A percentile compares a stretch with the other conserved stretches of the same genome.
Evolutionary conservation across 2,797 vertebrate genomes (phyloP).

Genomic region (Sebastiscus tertius): DNA sequence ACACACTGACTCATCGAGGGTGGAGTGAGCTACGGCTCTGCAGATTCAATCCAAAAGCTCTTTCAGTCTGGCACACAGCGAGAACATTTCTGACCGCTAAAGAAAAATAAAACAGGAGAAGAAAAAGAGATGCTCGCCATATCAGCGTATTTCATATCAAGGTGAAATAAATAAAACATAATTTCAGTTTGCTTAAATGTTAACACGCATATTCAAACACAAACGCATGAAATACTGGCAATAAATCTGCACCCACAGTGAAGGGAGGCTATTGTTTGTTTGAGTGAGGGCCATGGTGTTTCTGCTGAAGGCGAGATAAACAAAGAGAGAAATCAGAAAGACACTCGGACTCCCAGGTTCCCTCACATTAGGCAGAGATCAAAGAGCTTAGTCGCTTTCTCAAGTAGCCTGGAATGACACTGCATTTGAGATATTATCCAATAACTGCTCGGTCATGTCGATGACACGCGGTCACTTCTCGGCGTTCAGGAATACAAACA

Average conservation of each 20-base stretch:
- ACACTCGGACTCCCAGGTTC: conserved; percentile 22
- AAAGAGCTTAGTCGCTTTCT: conserved; percentile 27
- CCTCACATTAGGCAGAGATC: conserved; percentile 28
- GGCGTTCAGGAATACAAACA: conserved; percentile 36
- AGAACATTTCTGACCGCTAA: neutral
- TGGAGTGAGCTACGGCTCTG: neutral
- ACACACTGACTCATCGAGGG: conserved; percentile 20
- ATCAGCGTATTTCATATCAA: neutral
- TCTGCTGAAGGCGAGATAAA: conserved; percentile 43
- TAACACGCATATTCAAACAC: neutral
- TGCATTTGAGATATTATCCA: conserved; percentile 31
- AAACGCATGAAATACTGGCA: conserved; percentile 34
- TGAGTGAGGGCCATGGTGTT: conserved; percentile 11
- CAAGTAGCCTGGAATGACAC: conserved; percentile 30
- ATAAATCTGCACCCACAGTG: conserved; percentile 28
- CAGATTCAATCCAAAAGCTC: conserved; percentile 6
- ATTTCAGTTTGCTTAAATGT: neutral
- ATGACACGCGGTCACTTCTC: conserved; percentile 34
- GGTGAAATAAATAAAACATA: neutral
- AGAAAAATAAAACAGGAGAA: neutral
- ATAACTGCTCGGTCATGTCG: conserved; percentile 41
- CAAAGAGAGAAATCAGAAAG: conserved; percentile 32
- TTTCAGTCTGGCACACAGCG: neutral
- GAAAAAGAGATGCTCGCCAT: neutral
- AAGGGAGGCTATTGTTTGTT: conserved; percentile 1